Percentiles rank a stretch among this genome's conserved stretches.
phyloP scores from a whole-genome alignment of 2,888 invertebrate genomes.

The Peribatodes rhomboidaria region DNA sequence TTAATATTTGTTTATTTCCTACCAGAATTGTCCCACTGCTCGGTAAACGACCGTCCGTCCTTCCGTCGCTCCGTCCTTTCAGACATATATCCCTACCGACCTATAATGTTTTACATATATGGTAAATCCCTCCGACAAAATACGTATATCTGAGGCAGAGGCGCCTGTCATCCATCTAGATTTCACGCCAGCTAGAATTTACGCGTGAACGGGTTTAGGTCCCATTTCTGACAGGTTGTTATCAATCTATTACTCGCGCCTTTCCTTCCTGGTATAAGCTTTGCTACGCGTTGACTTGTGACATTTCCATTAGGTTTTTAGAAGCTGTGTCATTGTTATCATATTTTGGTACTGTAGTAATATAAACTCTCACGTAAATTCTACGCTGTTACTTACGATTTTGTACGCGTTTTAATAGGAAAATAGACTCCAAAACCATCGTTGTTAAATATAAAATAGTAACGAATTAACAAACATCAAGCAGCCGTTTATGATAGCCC shows the following conservation, averaged over 20 bases:
- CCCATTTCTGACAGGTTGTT: constrained; percentile 6
- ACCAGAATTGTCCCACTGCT: too few species aligned
- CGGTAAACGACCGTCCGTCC: too few species aligned
- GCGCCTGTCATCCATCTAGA: constrained; percentile 8
- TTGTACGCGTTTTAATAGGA: too few species aligned
- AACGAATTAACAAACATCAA: too few species aligned
- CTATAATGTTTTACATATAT: neutral
- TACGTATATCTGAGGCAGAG: neutral
- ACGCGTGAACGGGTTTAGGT: constrained; percentile 3
- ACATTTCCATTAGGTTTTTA: neutral
- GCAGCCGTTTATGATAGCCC: too few species aligned
- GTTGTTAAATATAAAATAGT: too few species aligned
- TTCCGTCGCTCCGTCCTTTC: too few species aligned
- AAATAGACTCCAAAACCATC: too few species aligned
- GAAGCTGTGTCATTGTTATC: too few species aligned
- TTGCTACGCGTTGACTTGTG: neutral
- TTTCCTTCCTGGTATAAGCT: neutral
- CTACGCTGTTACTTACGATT: too few species aligned
- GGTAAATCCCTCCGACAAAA: neutral
- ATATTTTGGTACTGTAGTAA: too few species aligned
- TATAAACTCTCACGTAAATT: neutral
- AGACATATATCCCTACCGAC: neutral
- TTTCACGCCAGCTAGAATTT: neutral
- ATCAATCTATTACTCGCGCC: constrained; percentile 6
- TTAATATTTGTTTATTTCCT: too few species aligned